phyloP scores from a whole-genome alignment of 2,888 invertebrate genomes.

The Resseliella maxima region DNA sequence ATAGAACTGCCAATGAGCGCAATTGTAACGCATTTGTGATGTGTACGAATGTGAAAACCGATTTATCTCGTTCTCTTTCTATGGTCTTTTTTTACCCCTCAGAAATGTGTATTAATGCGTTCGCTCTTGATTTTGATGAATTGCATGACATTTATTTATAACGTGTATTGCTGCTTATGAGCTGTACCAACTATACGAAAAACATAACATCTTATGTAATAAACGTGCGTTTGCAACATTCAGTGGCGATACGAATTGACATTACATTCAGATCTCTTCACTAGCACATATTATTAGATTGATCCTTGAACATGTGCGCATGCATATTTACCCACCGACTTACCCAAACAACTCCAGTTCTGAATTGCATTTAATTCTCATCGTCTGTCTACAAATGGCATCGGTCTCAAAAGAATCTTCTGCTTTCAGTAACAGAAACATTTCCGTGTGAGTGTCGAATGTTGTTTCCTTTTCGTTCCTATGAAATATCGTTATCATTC shows the following conservation, averaged over 20 bases:
- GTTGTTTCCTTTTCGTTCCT: neutral
- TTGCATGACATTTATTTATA: slow-evolving; percentile 68
- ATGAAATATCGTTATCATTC: slow-evolving; percentile 10
- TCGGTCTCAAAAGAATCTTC: neutral
- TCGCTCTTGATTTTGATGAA: slow-evolving; percentile 66
- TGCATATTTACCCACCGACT: slow-evolving; percentile 1
- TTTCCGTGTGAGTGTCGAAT: neutral
- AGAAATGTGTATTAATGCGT: slow-evolving; percentile 52
- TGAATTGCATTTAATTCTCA: slow-evolving; percentile 35
- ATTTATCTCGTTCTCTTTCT: neutral
- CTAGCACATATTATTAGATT: slow-evolving; percentile 7
- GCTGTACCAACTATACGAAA: neutral
- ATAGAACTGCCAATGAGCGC: slow-evolving; percentile 36
- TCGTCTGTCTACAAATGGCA: neutral
- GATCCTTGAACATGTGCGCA: slow-evolving; percentile 48
- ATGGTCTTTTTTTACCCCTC: slow-evolving; percentile 29
- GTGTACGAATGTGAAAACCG: slow-evolving; percentile 26
- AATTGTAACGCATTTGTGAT: neutral
- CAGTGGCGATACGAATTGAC: slow-evolving; percentile 1
- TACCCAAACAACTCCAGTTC: neutral
- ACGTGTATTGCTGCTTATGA: slow-evolving; percentile 66
- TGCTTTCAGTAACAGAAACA: neutral
- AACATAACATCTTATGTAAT: slow-evolving; percentile 22
- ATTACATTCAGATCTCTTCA: neutral
- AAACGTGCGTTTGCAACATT: slow-evolving; percentile 45